These are phyloP conservation scores for Glyphotaelius pellucidus DNA, from an alignment of 2,888 invertebrate genomes.

Conservation along the genomic window DNA sequence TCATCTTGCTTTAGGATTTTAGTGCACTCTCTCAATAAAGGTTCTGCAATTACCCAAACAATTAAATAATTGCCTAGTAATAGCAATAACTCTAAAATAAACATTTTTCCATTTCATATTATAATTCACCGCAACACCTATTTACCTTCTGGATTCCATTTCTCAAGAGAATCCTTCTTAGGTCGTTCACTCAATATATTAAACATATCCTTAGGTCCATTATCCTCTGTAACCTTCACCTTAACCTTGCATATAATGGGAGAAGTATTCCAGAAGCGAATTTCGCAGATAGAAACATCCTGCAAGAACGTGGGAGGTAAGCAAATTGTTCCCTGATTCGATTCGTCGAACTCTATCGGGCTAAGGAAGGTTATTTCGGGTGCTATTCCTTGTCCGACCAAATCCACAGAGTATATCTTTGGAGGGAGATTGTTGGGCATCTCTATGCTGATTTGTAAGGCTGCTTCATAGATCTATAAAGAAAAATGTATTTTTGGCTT, in stretches of 20 bases:
- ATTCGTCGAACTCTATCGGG: slow-evolving; percentile 26
- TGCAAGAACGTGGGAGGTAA: slow-evolving; percentile 35
- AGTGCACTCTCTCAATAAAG: slow-evolving; percentile 36
- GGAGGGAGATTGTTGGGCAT: slow-evolving; percentile 33
- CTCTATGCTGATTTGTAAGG: slow-evolving; percentile 35
- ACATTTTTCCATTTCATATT: too few species aligned
- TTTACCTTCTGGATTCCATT: slow-evolving; percentile 48
- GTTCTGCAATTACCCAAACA: slow-evolving; percentile 16
- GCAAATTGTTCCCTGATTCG: slow-evolving; percentile 22
- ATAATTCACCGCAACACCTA: not conserved
- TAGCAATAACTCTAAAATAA: too few species aligned
- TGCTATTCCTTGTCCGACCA: slow-evolving; percentile 34
- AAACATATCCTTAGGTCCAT: slow-evolving; percentile 24
- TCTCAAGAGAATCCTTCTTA: not conserved
- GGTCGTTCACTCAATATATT: slow-evolving; percentile 30
- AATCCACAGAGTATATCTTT: slow-evolving; percentile 6
- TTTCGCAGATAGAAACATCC: not conserved
- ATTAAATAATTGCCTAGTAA: not conserved
- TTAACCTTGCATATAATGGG: slow-evolving; percentile 14
- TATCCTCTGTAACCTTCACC: not conserved
- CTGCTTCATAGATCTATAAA: slow-evolving; percentile 41
- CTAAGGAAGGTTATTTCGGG: slow-evolving; percentile 33
- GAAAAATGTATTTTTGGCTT: not conserved
- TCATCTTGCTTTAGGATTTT: slow-evolving; percentile 29
- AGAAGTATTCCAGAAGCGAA: slow-evolving; percentile 41